Evolutionary conservation across 2,797 vertebrate species (phyloP), one percentile per base, ranked within the genome.

Genomic region (Arctocebus calabarensis): DNA sequence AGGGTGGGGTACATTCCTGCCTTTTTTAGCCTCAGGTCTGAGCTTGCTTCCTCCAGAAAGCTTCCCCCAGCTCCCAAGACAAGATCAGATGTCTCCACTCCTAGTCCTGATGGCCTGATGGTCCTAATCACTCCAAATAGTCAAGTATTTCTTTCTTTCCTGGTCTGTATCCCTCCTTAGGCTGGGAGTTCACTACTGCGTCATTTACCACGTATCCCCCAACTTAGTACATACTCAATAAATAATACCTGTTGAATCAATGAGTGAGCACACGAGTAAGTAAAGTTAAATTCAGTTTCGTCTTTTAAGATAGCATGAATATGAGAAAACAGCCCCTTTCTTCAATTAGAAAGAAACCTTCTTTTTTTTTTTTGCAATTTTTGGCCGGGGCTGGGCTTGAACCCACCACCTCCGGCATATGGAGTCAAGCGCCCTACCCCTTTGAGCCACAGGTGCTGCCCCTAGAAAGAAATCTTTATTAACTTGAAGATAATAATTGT

Each of bases 231-330:
- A 4, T 66, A n/a, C 70, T 81, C 66, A n/a, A 4, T 83, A 74
- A 77, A 7, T 77, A 64, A 66, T 23, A 11, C 29, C 45, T 43
- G 5, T 45, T 57, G 32, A 83, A 19, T 61, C 61, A 52, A 6
- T 23, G n/a, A 57, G 27, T 37, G 59, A 48, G 12, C 87, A 79
- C 40, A 48, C 23, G n/a, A 62, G 10, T 34, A 11, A 70, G 13
- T 32, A 64, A 48, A 75, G 64, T 64, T 88, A 71, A 90, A 29
- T n/a, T 87, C 29, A n/a, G 7, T n/a, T 89, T 94, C 77, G 81
- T 55, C 34, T 93, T 87, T 66, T 40, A 64, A 1, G 29, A 32
- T 48, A 70, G 40, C 34, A 14, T 32, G 14, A 40, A 48, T 73
- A 7, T 17, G 32, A 9, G 43, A 25, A 91, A 84, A 88, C 2